phyloP scores from a whole-genome alignment of 53 echinoderm and acorn worm species.

The Echinarachnius parma region DNA sequence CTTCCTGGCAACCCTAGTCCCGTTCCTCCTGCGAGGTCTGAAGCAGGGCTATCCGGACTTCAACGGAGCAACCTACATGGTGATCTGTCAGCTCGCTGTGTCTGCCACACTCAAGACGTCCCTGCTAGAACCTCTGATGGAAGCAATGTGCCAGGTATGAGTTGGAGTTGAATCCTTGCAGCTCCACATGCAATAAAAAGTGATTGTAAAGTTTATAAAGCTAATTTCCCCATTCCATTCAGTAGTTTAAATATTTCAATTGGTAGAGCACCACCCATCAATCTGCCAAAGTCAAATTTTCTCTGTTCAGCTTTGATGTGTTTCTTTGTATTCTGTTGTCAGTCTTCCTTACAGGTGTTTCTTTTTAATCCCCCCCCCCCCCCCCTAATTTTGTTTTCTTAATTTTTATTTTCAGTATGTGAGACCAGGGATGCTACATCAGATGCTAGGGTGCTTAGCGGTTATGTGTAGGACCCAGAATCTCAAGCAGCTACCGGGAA shows the following conservation, averaged over 20 bases:
- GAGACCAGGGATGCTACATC: conserved; percentile 23
- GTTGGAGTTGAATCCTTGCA: too few relatives aligned
- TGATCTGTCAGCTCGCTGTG: conserved; percentile 74
- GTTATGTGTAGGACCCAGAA: conserved; percentile 80
- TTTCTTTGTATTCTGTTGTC: too few relatives aligned
- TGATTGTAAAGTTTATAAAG: too few relatives aligned
- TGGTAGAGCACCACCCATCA: too few relatives aligned
- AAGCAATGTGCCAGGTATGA: conserved; percentile 74
- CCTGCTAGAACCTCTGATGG: conserved; percentile 71
- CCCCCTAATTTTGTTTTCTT: too few relatives aligned
- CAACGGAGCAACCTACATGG: conserved; percentile 89
- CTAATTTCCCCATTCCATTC: too few relatives aligned
- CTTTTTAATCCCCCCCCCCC: too few relatives aligned
- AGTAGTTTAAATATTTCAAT: too few relatives aligned
- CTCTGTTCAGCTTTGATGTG: too few relatives aligned
- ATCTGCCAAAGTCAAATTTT: too few relatives aligned
- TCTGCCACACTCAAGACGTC: conserved; percentile 59
- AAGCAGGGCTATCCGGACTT: conserved; percentile 67
- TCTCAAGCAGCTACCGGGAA: conserved; percentile 60
- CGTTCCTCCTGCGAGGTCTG: conserved; percentile 74
- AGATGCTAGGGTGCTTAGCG: conserved; percentile 60
- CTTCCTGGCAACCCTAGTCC: conserved; percentile 67
- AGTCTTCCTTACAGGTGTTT: too few relatives aligned
- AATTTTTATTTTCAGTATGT: conserved; percentile 16
- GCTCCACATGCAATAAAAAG: too few relatives aligned